Base-by-base conservation (phyloP, 2,113 vertebrate genomes). In the Cepphus grylle region DNA sequence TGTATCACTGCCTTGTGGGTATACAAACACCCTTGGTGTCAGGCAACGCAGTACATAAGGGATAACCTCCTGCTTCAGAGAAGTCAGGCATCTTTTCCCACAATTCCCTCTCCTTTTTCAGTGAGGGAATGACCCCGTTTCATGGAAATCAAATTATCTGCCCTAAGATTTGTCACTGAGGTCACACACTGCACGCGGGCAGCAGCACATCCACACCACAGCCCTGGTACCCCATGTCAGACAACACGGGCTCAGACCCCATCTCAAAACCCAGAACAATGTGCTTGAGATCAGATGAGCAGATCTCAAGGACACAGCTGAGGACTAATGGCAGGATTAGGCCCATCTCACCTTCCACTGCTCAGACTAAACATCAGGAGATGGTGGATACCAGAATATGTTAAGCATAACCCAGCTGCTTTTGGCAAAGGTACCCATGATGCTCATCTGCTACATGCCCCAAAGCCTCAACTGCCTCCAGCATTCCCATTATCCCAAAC, bases 261-360 rank as follows among this genome's bases (percentile, higher is more conserved):
- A 4, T 8, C 56, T 65, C 16, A 16, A 32, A 32, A 13, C 0
- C 1, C 40, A 23, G 2, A 59, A 6, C 1, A 0, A 50, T 1
- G 1, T 15, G 12, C 8, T 34, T 23, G 43, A 40, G 25, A 56
- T 17, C 1, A 1, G 32, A 17, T 4, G 2, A 45, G 3, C 34
- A 40, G 34, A 67, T 14, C 29, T 74, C 22, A 49, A 6, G 29
- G 13, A 40, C 16, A 22, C 1, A 21, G 36, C 34, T 59, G 34
- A 72, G 66, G 40, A 61, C 18, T 23, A 26, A 45, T 1, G 2
- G 19, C 43, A 76, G 42, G 36, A 65, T 52, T 26, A 66, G 38
- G 8, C 17, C 32, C 25, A 59, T 32, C 45, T 59, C 20, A 32
- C 34, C 40, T 77, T 38, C 34, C 14, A 26, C 23, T 25, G 9